A percentile compares a stretch with the other conserved stretches of the same genome.
Evolutionary conservation across 2,113 vertebrate species (phyloP).

Genomic region (Phyllopteryx taeniolatus): DNA sequence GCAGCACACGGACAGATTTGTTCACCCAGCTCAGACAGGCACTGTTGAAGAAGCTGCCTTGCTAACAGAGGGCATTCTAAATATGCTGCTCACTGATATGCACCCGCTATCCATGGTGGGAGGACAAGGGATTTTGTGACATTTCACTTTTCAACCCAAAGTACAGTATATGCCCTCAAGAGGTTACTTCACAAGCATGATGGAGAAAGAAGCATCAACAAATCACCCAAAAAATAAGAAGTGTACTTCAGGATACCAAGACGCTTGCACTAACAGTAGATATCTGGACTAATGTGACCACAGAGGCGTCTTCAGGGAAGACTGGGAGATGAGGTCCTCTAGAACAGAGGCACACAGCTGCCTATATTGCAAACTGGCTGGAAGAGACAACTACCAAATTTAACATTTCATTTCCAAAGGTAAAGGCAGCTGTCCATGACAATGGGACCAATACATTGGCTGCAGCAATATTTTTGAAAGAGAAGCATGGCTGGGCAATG

Average conservation of each 20-base stretch:
- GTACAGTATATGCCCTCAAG: background rate
- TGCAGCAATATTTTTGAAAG: background rate
- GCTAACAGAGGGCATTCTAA: constrained; percentile 1
- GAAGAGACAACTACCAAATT: constrained; percentile 24
- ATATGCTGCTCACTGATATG: constrained; percentile 3
- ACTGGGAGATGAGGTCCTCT: constrained; percentile 12
- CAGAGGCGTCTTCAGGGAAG: constrained; percentile 21
- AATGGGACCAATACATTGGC: constrained; percentile 28
- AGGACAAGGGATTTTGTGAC: constrained; percentile 8
- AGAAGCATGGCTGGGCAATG: constrained; percentile 21
- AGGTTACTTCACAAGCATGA: background rate
- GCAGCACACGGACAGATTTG: background rate
- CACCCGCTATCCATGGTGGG: background rate
- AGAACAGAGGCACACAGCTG: constrained; percentile 31
- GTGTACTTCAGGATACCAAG: constrained; percentile 4
- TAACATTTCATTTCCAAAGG: constrained; percentile 26
- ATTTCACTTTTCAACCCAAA: background rate
- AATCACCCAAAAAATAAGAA: constrained; percentile 19
- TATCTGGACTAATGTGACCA: constrained; percentile 27
- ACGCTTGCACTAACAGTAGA: constrained; percentile 25
- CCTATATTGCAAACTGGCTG: constrained; percentile 23
- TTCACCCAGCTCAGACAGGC: background rate
- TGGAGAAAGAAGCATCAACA: constrained; percentile 11
- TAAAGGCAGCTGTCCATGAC: constrained; percentile 34
- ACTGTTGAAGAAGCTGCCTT: background rate